A percentile compares a stretch with the other conserved stretches of the same genome.
These are phyloP conservation scores for Dipodomys stephensi DNA, from an alignment of 2,113 vertebrate species.

Conservation along the genomic window DNA sequence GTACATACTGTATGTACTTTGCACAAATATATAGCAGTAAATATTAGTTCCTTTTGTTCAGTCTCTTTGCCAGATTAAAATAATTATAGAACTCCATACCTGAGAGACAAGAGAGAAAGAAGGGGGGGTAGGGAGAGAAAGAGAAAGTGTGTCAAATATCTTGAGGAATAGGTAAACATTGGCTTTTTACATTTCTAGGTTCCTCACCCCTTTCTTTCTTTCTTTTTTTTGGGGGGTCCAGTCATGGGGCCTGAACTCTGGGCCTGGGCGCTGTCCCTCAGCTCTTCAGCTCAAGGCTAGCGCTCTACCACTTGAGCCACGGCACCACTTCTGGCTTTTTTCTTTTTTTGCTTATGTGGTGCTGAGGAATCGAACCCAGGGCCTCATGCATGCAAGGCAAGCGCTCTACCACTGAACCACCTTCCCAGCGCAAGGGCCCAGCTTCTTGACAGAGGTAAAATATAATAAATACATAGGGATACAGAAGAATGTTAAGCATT, in stretches of 20 bases:
- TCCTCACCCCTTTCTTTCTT: background rate
- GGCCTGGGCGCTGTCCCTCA: too few species aligned
- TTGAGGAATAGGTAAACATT: slow-evolving; percentile 57
- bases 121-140: too few species aligned
- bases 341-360: too few species aligned
- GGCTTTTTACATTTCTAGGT: slow-evolving; percentile 51
- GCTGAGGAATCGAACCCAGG: too few species aligned
- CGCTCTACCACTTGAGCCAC: too few species aligned
- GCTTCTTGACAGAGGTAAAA: slow-evolving; percentile 38
- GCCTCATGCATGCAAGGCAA: too few species aligned
- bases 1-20: background rate
- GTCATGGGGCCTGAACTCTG: too few species aligned
- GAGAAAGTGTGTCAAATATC: slow-evolving; percentile 1
- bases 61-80: slow-evolving; percentile 59
- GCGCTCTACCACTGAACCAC: too few species aligned
- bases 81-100: slow-evolving; percentile 19
- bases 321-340: too few species aligned
- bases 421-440: background rate
- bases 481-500: slow-evolving; percentile 43
- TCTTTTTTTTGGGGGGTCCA: too few species aligned
- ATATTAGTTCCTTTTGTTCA: slow-evolving; percentile 48
- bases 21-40: slow-evolving; percentile 47
- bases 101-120: background rate
- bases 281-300: too few species aligned
- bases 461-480: slow-evolving; percentile 8